phyloP scores from a whole-genome alignment of 2,113 vertebrate genomes.

The Carlito syrichta region DNA sequence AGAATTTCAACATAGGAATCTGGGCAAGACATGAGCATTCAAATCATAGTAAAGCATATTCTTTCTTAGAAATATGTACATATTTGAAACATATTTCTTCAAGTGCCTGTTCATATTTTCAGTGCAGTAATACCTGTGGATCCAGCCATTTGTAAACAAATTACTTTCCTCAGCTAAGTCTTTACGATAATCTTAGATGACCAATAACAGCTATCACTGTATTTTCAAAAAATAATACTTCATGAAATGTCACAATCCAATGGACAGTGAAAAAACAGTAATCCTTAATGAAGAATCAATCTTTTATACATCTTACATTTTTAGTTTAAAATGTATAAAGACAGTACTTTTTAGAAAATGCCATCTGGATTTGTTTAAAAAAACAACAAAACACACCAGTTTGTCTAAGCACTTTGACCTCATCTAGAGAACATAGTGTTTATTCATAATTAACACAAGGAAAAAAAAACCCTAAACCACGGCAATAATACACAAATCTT shows the following conservation, averaged over 20 bases:
- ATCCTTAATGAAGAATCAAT: not conserved
- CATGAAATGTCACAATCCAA: not conserved
- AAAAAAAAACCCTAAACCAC: not conserved
- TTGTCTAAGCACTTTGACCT: not conserved
- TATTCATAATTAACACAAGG: not conserved
- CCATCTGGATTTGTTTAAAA: not conserved
- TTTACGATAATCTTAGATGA: not conserved
- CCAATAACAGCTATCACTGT: not conserved
- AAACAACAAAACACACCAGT: not conserved
- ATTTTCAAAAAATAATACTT: slow-evolving; percentile 4
- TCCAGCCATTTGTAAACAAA: not conserved
- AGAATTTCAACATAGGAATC: not conserved
- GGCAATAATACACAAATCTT: not conserved
- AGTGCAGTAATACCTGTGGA: not conserved
- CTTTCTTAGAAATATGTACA: not conserved
- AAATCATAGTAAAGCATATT: not conserved
- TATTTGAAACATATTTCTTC: not conserved
- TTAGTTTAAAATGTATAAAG: slow-evolving; percentile 8
- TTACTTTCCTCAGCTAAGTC: not conserved
- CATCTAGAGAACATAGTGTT: not conserved
- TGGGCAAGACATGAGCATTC: not conserved
- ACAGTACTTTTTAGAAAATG: not conserved
- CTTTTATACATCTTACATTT: not conserved
- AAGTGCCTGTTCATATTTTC: not conserved
- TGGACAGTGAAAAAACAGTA: not conserved